phyloP scores from a whole-genome alignment of 2,888 invertebrate genomes.

The Tromatobia lineatoria region DNA sequence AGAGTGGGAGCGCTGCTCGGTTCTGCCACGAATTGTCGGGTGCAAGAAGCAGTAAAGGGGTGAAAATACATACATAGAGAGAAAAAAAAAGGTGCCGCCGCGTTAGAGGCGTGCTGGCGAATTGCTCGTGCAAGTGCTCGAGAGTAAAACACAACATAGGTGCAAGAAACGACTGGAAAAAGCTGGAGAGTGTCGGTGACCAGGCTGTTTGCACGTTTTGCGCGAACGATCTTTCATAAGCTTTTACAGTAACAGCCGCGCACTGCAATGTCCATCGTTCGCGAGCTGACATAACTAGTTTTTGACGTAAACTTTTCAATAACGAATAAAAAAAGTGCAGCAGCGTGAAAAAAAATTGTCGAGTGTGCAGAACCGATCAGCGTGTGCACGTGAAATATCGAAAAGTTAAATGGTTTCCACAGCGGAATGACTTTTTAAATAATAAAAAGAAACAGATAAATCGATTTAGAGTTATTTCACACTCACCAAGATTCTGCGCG shows the following conservation, averaged over 20 bases:
- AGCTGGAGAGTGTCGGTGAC: conserved; percentile 31
- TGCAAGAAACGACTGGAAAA: conserved; percentile 40
- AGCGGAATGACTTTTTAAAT: background rate
- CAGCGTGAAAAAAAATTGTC: background rate
- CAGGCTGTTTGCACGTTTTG: conserved; percentile 29
- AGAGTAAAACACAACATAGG: conserved; percentile 57
- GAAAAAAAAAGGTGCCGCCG: background rate
- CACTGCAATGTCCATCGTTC: conserved; percentile 17
- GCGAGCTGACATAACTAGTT: background rate
- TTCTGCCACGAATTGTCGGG: conserved; percentile 28
- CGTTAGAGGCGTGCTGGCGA: conserved; percentile 62
- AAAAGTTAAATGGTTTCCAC: conserved; percentile 11
- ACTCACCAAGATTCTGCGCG: conserved; percentile 79
- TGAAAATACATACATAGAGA: conserved; percentile 24
- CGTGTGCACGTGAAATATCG: background rate
- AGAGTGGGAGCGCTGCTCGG: conserved; percentile 10
- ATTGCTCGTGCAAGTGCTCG: conserved; percentile 60
- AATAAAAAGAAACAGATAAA: conserved; percentile 2
- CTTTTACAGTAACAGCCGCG: conserved; percentile 64
- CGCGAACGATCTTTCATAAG: conserved; percentile 64
- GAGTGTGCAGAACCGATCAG: conserved; percentile 28
- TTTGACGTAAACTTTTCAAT: conserved; percentile 14
- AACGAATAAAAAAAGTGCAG: background rate
- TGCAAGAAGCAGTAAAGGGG: conserved; percentile 46
- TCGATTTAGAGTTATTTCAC: conserved; percentile 57